phyloP scores from a whole-genome alignment of 2,888 invertebrate genomes.

The Kuschelorhynchus macadamiae region DNA sequence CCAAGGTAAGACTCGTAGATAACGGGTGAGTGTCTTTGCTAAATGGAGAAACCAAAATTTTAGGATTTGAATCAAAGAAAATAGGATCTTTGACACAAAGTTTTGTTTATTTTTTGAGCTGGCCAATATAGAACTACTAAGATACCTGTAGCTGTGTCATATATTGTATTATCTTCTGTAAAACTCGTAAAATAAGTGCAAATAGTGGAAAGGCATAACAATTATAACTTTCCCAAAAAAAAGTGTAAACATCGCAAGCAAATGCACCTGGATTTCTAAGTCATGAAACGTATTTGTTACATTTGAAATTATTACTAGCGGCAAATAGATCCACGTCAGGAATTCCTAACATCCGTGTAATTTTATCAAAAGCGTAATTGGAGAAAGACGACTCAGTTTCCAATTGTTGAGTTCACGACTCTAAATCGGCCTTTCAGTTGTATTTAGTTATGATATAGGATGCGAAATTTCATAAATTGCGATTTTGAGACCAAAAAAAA shows the following conservation, averaged over 20 bases:
- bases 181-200: conserved; percentile 29
- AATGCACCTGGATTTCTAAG: conserved; percentile 38
- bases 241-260: conserved; percentile 44
- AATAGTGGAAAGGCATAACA: conserved; percentile 53
- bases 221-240: conserved; percentile 34
- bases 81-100: conserved; percentile 13
- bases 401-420: conserved; percentile 22
- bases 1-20: conserved; percentile 40
- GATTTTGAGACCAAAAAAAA: conserved; percentile 48
- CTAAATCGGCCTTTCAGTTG: conserved; percentile 37
- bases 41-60: conserved; percentile 29
- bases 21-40: conserved; percentile 27
- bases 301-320: conserved; percentile 40
- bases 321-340: conserved; percentile 49
- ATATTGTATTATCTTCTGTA: conserved; percentile 26
- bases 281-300: conserved; percentile 45
- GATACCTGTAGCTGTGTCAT: conserved; percentile 37
- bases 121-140: conserved; percentile 38
- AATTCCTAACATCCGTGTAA: conserved; percentile 17
- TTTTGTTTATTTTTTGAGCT: conserved; percentile 30
- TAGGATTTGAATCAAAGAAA: conserved; percentile 19
- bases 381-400: conserved; percentile 52
- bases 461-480: conserved; percentile 4
- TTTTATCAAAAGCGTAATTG: too few relatives aligned
- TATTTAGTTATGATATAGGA: conserved; percentile 2